Evolutionary conservation across 2,113 vertebrate species (phyloP), one percentile per base, ranked within the genome.

Genomic region (Actenoides lindsayi): DNA sequence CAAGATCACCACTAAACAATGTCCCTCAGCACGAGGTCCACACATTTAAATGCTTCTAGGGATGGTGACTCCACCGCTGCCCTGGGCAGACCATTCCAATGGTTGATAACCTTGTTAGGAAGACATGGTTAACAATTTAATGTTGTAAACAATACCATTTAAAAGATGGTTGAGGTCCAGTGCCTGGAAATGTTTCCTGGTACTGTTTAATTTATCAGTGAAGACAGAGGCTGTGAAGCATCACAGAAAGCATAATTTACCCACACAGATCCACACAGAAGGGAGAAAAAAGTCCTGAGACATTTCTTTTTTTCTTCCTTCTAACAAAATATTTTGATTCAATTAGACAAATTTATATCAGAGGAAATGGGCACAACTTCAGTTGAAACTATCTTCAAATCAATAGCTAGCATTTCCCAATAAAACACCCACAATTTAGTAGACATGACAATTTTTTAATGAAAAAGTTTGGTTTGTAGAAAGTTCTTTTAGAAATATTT

Each of bases 401-500:
- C n/a, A 9, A 46, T 30, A 77, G 23, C 12, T 23, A 81, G 16
- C 2, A 23, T 51, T 90, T 92, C 79, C 19, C 28, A 42, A 41
- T 62, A 37, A 57, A 25, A 2, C 0, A 0, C 2, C 7, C 6
- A 50, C 12, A 70, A 54, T 54, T 68, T 84, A 50, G 10, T 25
- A 70, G 37, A 25, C 7, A 16, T 31, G 8, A 30, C 5, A 53
- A 15, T 27, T 41, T 24, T 76, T 82, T 77, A 4, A 74, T n/a
- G 2, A 31, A 70, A 73, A 81, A 20, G 1, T 5, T 33, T 12
- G 2, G 33, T 89, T 75, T 63, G 3, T 50, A 50, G 11, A 59
- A 30, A 51, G 50, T 71, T 82, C 6, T 16, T 25, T 11, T 33
- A 78, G 33, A 80, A 91, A 73, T 81, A 16, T 62, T 89, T 77